A percentile compares a stretch with the other conserved stretches of the same genome.
Evolutionary conservation across 2,888 invertebrate genomes (phyloP).

Genomic region (Lissonota sp.): DNA sequence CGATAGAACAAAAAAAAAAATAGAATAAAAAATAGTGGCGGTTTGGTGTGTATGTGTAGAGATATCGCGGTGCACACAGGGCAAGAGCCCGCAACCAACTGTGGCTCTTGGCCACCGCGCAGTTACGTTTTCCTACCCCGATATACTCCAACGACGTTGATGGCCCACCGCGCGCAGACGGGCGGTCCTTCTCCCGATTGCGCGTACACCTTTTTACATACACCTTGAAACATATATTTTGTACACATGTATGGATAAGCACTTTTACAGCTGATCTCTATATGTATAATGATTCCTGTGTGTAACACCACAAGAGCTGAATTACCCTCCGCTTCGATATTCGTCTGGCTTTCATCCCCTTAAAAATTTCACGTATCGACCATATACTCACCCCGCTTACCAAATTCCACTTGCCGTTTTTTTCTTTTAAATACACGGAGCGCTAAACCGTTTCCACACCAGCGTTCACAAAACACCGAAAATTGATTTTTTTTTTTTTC

Average conservation of each 20-base stretch:
- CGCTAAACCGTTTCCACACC: too few relatives aligned
- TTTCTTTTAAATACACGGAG: too few relatives aligned
- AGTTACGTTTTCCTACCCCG: slow-evolving; percentile 68
- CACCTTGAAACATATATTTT: too few relatives aligned
- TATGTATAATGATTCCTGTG: neutral
- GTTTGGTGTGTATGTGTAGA: slow-evolving; percentile 8
- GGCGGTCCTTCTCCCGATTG: slow-evolving; percentile 45
- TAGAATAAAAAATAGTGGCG: too few relatives aligned
- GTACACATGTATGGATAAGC: too few relatives aligned
- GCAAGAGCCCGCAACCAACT: slow-evolving; percentile 81
- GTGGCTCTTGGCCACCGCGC: slow-evolving; percentile 76
- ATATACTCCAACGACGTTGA: slow-evolving; percentile 50
- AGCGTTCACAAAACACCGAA: too few relatives aligned
- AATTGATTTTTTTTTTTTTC: too few relatives aligned
- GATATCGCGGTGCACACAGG: slow-evolving; percentile 72
- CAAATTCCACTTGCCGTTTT: too few relatives aligned
- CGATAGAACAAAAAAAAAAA: too few relatives aligned
- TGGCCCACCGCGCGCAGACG: slow-evolving; percentile 62
- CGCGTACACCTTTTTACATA: neutral
- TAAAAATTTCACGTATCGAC: neutral
- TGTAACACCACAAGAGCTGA: neutral
- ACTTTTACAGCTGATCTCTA: neutral
- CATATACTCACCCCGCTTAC: too few relatives aligned
- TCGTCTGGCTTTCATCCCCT: neutral
- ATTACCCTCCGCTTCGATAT: slow-evolving; percentile 1